These are phyloP conservation scores for Hedychridium roseum DNA, from an alignment of 2,888 invertebrate species.

Conservation along the genomic window DNA sequence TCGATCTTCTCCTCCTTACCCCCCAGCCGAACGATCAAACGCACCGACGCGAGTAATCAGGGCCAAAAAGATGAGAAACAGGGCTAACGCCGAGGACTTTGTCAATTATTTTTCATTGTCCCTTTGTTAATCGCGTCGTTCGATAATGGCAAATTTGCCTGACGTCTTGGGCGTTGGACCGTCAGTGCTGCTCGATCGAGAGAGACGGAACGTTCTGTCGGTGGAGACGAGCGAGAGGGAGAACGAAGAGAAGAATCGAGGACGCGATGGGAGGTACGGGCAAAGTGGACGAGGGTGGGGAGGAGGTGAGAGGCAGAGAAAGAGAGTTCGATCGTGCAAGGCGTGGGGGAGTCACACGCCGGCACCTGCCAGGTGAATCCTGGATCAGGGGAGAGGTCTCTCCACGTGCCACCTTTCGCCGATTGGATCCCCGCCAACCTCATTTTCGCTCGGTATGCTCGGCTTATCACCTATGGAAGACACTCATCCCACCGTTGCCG, in stretches of 20 bases:
- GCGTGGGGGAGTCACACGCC: conserved; percentile 34
- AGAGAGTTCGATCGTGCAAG: conserved; percentile 1
- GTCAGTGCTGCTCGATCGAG: too few relatives aligned
- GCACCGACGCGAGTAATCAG: too few relatives aligned
- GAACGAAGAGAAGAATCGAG: conserved; percentile 20
- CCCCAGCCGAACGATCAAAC: too few relatives aligned
- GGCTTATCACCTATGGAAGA: neutral
- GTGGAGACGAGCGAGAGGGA: neutral
- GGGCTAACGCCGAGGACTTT: neutral
- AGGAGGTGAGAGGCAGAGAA: neutral
- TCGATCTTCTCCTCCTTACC: conserved; percentile 5
- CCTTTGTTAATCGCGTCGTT: too few relatives aligned
- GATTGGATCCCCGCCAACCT: conserved; percentile 45
- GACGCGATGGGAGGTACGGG: conserved; percentile 31
- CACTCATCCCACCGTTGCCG: too few relatives aligned
- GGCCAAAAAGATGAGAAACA: too few relatives aligned
- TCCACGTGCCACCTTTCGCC: conserved; percentile 40
- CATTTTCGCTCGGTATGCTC: conserved; percentile 14
- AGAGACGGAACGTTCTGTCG: too few relatives aligned
- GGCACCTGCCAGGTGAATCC: conserved; percentile 46
- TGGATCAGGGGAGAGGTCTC: conserved; percentile 33
- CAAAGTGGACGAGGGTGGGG: neutral
- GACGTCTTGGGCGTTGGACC: too few relatives aligned
- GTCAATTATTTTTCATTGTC: neutral
- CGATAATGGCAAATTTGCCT: too few relatives aligned